These are phyloP conservation scores for Naso thynnoides DNA, from an alignment of 2,797 vertebrate species.

Conservation along the genomic window DNA sequence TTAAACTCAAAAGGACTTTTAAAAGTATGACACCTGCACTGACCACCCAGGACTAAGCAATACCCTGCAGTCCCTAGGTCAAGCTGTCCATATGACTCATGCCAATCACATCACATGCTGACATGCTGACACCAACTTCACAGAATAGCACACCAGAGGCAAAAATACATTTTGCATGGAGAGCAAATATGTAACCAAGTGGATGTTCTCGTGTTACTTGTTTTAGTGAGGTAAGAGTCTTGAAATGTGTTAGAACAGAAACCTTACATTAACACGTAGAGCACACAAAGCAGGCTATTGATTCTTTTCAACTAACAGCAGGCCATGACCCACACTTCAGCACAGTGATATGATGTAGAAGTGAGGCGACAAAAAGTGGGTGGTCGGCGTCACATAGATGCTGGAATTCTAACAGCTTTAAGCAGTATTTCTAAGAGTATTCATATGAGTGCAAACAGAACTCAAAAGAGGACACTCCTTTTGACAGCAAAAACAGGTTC, in stretches of 20 bases:
- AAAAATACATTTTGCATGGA: constrained; percentile 45
- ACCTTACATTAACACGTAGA: not conserved
- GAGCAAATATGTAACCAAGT: constrained; percentile 39
- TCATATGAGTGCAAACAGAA: not conserved
- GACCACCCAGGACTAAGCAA: constrained; percentile 14
- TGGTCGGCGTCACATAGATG: not conserved
- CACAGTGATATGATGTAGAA: not conserved
- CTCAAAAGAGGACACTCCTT: constrained; percentile 10
- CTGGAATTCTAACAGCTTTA: constrained; percentile 16
- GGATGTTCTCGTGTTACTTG: constrained; percentile 5
- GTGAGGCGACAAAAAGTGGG: not conserved
- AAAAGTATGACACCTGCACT: constrained; percentile 5
- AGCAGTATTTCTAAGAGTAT: constrained; percentile 7
- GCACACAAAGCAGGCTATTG: not conserved
- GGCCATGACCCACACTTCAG: not conserved
- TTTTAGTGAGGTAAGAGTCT: constrained; percentile 2
- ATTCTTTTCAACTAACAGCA: not conserved
- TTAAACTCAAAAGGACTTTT: constrained; percentile 4
- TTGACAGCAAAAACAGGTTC: constrained; percentile 41
- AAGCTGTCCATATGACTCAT: constrained; percentile 54
- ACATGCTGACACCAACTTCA: constrained; percentile 25
- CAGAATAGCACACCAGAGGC: constrained; percentile 23
- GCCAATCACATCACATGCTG: constrained; percentile 55
- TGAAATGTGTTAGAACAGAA: not conserved
- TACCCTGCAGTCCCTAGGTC: constrained; percentile 8